Conservation (phyloP, 2,113 vertebrate species). For the Planiliza haematocheilus region DNA sequence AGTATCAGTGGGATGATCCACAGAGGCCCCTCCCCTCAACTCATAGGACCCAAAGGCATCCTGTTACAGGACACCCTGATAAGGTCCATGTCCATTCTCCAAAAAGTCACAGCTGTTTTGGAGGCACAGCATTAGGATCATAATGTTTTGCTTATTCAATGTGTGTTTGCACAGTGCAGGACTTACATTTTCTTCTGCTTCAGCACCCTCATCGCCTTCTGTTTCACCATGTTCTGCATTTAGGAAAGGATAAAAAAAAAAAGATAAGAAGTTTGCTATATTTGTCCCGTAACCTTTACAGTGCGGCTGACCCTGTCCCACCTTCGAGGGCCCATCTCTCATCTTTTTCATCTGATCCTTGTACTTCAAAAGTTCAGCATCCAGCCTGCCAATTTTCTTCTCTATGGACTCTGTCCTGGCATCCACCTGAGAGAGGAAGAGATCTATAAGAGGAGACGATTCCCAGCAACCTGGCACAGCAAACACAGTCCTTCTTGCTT, state of each 20-base stretch:
- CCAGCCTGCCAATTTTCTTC: constrained; percentile 94
- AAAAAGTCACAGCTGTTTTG: too few species aligned
- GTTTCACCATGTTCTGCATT: constrained; percentile 96
- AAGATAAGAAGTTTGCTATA: not conserved
- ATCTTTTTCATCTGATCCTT: constrained; percentile 99
- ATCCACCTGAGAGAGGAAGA: constrained; percentile 86
- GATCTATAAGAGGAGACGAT: constrained; percentile 1
- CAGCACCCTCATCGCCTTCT: constrained; percentile 96
- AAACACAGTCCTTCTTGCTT: not conserved
- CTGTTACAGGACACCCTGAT: too few species aligned
- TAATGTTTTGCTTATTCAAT: too few species aligned
- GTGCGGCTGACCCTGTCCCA: constrained; percentile 41
- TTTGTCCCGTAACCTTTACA: not conserved
- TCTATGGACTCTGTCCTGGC: constrained; percentile 94
- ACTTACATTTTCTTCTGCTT: constrained; percentile 99
- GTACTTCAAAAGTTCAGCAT: constrained; percentile 94
- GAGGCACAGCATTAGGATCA: too few species aligned
- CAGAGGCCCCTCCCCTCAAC: too few species aligned
- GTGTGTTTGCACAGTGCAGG: not conserved
- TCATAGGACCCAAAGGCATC: too few species aligned
- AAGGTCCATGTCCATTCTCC: too few species aligned
- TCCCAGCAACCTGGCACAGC: constrained; percentile 4
- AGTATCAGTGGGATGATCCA: too few species aligned
- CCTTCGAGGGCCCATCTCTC: constrained; percentile 98
- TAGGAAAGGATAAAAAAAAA: constrained; percentile 34